A percentile compares a stretch with the other conserved stretches of the same genome.
Conservation (phyloP, 2,797 vertebrate genomes). For the Gephyroberyx darwinii region DNA sequence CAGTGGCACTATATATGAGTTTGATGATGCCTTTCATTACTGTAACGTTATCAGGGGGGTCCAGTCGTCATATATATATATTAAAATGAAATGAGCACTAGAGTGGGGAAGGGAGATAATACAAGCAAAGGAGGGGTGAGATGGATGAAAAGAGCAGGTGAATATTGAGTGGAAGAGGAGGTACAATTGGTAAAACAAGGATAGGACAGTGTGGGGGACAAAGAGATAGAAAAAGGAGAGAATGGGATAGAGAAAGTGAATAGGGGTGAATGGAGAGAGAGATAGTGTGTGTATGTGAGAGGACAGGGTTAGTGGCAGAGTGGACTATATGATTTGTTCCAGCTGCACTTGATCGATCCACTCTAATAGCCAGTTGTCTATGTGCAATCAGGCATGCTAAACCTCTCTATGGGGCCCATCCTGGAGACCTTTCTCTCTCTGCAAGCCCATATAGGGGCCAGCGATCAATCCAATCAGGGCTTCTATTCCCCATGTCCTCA, state of each 20-base stretch:
- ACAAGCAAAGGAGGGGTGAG: neutral
- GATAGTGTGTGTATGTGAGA: neutral
- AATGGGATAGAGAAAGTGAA: conserved; percentile 16
- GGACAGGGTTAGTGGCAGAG: conserved; percentile 25
- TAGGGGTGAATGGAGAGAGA: conserved; percentile 17
- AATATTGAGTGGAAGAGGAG: conserved; percentile 7
- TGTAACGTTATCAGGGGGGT: conserved; percentile 37
- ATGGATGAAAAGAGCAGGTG: conserved; percentile 16
- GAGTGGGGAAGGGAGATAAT: neutral
- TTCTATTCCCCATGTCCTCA: conserved; percentile 6
- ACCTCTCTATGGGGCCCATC: conserved; percentile 6
- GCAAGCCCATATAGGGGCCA: conserved; percentile 12
- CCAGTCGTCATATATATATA: conserved; percentile 51
- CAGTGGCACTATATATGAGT: conserved; percentile 16
- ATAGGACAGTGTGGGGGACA: conserved; percentile 1
- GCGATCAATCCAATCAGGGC: conserved; percentile 35
- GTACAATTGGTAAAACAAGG: conserved; percentile 13
- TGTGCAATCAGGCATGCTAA: conserved; percentile 49
- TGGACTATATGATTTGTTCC: conserved; percentile 55
- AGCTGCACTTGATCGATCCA: conserved; percentile 61
- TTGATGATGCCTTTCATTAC: conserved; percentile 53
- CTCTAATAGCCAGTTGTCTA: conserved; percentile 51
- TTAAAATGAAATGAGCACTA: conserved; percentile 51
- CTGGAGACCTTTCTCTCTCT: conserved; percentile 7
- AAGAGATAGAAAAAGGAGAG: conserved; percentile 15